A percentile compares a stretch with the other conserved stretches of the same genome.
Evolutionary conservation across 2,113 vertebrate species (phyloP).

Genomic region (Crotalus helleri): DNA sequence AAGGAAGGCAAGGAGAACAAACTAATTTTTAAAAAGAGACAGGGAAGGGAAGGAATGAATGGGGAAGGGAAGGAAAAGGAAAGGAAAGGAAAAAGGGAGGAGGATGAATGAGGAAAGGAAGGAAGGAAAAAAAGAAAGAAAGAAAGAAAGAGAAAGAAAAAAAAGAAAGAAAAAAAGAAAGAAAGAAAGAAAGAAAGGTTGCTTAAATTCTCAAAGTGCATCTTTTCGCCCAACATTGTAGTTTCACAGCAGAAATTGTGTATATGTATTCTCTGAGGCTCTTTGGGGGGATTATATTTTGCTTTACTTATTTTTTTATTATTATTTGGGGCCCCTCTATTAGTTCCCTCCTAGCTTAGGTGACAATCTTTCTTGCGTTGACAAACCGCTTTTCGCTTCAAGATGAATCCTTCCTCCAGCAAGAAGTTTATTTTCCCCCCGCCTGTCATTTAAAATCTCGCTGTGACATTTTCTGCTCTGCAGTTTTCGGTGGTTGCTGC

Average conservation of each 20-base stretch:
- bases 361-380: conserved; percentile 48
- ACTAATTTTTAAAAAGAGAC: no score
- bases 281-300: neutral
- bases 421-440: conserved; percentile 53
- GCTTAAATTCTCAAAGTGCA: neutral
- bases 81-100: no score
- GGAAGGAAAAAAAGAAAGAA: no score
- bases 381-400: conserved; percentile 56
- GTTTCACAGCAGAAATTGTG: neutral
- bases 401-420: conserved; percentile 62
- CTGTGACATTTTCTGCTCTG: conserved; percentile 59
- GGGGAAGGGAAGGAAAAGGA: no score
- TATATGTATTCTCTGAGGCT: neutral
- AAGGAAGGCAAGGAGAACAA: neutral
- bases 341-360: conserved; percentile 10
- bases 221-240: neutral
- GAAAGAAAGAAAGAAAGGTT: no score
- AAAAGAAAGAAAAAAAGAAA: no score
- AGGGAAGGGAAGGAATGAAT: neutral
- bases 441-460: conserved; percentile 62
- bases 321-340: fast-evolving
- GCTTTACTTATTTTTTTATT: neutral
- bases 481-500: conserved; percentile 39
- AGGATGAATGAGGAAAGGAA: no score
- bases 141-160: no score